A percentile compares a stretch with the other conserved stretches of the same genome.
Evolutionary conservation across 2,888 invertebrate genomes (phyloP).

Genomic region (Eilema depressum): DNA sequence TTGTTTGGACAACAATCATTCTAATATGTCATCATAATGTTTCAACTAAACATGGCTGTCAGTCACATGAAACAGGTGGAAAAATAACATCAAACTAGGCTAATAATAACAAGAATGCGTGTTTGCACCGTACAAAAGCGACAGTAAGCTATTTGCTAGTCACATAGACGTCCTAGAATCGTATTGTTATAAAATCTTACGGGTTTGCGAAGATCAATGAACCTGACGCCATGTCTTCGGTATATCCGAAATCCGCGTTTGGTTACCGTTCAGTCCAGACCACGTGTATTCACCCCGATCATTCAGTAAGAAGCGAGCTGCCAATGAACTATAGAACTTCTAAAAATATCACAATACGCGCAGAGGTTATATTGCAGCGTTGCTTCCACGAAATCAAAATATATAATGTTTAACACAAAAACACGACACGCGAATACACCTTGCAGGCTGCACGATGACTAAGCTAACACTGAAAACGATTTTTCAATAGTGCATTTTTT

Average conservation of each 20-base stretch:
- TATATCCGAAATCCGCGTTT: slow-evolving; percentile 51
- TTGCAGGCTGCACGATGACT: slow-evolving; percentile 62
- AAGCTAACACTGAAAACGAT: slow-evolving; percentile 68
- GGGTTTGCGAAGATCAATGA: slow-evolving; percentile 74
- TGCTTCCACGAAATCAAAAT: slow-evolving; percentile 55
- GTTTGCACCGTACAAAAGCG: slow-evolving; percentile 57
- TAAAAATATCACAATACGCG: slow-evolving; percentile 83
- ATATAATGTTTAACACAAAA: slow-evolving; percentile 60
- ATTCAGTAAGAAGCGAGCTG: slow-evolving; percentile 71
- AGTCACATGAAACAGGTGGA: slow-evolving; percentile 17
- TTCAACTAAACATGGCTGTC: neutral
- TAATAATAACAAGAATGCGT: slow-evolving; percentile 44
- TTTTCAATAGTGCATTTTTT: slow-evolving; percentile 64
- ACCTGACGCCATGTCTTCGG: slow-evolving; percentile 69
- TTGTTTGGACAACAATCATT: slow-evolving; percentile 40
- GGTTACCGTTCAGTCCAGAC: slow-evolving; percentile 58
- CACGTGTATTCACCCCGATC: slow-evolving; percentile 74
- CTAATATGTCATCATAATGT: slow-evolving; percentile 17
- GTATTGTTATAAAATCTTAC: slow-evolving; percentile 70
- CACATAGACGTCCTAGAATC: slow-evolving; percentile 62
- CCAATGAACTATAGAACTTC: slow-evolving; percentile 81
- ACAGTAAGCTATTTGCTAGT: slow-evolving; percentile 56
- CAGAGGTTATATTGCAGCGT: slow-evolving; percentile 78
- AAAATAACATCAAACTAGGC: slow-evolving; percentile 40
- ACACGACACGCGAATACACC: slow-evolving; percentile 65